Base-by-base conservation (phyloP, 2,888 invertebrate genomes). In the Philereme vetulata region DNA sequence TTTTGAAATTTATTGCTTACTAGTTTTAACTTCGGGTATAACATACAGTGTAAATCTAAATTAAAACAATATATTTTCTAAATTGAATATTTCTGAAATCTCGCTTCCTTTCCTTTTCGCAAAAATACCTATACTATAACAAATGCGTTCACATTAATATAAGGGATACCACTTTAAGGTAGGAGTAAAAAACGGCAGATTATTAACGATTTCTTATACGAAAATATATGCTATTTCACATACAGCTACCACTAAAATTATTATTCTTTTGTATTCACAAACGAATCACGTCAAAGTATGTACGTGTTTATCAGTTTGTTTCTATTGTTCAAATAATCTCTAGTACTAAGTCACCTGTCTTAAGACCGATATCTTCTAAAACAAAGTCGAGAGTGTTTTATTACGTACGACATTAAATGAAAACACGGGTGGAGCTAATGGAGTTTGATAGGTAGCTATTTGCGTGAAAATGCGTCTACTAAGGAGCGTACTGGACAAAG, bases 341-440 rank as follows among this genome's bases (percentile, higher is more conserved):
- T 21, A n/a, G n/a, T n/a, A 21, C 21, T 21, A 21, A 1, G 21
- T 11, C 3, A 21, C 10, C 34, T n/a, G 9, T 40, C 43, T 35
- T 33, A 40, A 44, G 36, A 7, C 61, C 40, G 52, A 52, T 42
- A 61, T 56, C 38, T 33, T 50, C 49, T 52, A 56, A 61, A 61
- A 42, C 61, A 5, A 36, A 52, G n/a, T 40, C 9, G 40, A 34
- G 21, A 45, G 21, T 21, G 21, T 21, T 21, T 21, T 21, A 21
- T 21, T 21, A 21, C 21, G 21, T 21, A 21, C 1, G 21, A 21
- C 2, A 21, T 21, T 21, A 21, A 21, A 21, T 21, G 21, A 21
- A 21, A 21, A 21, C 21, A 21, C 21, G 21, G 21, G 21, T 21
- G 21, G 21, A 21, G 49, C n/a, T 36, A 42, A 36, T 40, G 21